Conservation (phyloP, 2,888 invertebrate species). For the Ophion costatus region DNA sequence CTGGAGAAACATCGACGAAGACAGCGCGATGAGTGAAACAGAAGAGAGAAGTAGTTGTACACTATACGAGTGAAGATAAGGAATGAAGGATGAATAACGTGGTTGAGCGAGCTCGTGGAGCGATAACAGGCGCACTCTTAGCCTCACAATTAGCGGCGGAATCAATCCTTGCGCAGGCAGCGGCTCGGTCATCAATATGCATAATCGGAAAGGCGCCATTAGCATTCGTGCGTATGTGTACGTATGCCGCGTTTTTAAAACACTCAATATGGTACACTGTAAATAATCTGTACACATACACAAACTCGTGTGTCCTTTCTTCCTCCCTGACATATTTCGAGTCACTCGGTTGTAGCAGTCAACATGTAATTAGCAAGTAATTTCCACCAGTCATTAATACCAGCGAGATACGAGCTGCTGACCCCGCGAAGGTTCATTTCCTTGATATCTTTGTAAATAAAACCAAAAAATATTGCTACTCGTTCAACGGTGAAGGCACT, state of each 20-base stretch:
- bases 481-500: not conserved
- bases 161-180: slow-evolving; percentile 73
- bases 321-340: slow-evolving; percentile 50
- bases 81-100: slow-evolving; percentile 66
- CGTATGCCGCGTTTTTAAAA: slow-evolving; percentile 51
- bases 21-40: slow-evolving; percentile 44
- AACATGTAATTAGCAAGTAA: slow-evolving; percentile 77
- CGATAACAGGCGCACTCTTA: slow-evolving; percentile 74
- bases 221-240: slow-evolving; percentile 66
- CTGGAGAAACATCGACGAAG: slow-evolving; percentile 35
- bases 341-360: slow-evolving; percentile 61
- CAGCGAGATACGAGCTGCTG: slow-evolving; percentile 42
- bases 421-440: slow-evolving; percentile 45
- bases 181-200: slow-evolving; percentile 75
- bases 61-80: slow-evolving; percentile 62
- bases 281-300: slow-evolving; percentile 1
- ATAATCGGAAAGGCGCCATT: slow-evolving; percentile 76
- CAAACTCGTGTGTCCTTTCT: slow-evolving; percentile 27
- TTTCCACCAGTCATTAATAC: slow-evolving; percentile 73
- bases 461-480: not conserved
- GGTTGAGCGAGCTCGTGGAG: slow-evolving; percentile 66
- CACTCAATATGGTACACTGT: slow-evolving; percentile 2
- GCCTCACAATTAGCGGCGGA: slow-evolving; percentile 76
- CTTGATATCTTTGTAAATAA: slow-evolving; percentile 1
- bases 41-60: slow-evolving; percentile 58